Evolutionary conservation across 2,888 invertebrate species (phyloP).

Genomic region (Dioctria linearis): DNA sequence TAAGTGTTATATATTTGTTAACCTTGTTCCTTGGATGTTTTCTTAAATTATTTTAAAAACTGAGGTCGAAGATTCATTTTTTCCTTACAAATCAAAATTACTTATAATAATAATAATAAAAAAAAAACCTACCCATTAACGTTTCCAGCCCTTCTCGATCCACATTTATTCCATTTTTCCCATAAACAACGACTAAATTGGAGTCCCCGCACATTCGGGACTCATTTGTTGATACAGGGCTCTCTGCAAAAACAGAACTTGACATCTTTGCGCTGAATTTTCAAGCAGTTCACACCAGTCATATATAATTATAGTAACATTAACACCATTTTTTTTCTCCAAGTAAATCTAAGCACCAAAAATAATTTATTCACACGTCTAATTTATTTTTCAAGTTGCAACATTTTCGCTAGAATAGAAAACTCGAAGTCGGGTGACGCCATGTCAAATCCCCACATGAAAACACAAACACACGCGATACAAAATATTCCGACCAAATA

Average conservation of each 20-base stretch:
- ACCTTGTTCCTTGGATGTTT: background rate
- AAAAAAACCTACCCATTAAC: slow-evolving; percentile 79
- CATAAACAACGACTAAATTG: slow-evolving; percentile 84
- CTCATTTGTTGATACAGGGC: slow-evolving; percentile 59
- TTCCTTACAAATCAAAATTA: too few species aligned
- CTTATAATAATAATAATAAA: background rate
- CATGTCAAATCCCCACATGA: slow-evolving; percentile 45
- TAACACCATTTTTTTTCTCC: slow-evolving; percentile 1
- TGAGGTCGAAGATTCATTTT: too few species aligned
- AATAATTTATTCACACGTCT: background rate
- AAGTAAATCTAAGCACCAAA: background rate
- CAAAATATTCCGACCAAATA: background rate
- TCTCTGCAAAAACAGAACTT: slow-evolving; percentile 69
- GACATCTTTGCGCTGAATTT: slow-evolving; percentile 63
- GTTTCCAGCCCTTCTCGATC: slow-evolving; percentile 86
- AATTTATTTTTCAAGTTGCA: background rate
- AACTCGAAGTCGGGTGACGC: slow-evolving; percentile 41
- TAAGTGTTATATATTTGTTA: background rate
- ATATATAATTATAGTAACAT: background rate
- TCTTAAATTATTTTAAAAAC: too few species aligned
- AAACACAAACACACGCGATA: slow-evolving; percentile 48
- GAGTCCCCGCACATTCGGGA: slow-evolving; percentile 33
- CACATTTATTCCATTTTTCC: slow-evolving; percentile 88
- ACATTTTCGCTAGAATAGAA: slow-evolving; percentile 27
- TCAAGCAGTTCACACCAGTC: background rate